A percentile compares a stretch with the other conserved stretches of the same genome.
Evolutionary conservation across 2,797 vertebrate genomes (phyloP).

Genomic region (Melanotaenia parkinsoni): DNA sequence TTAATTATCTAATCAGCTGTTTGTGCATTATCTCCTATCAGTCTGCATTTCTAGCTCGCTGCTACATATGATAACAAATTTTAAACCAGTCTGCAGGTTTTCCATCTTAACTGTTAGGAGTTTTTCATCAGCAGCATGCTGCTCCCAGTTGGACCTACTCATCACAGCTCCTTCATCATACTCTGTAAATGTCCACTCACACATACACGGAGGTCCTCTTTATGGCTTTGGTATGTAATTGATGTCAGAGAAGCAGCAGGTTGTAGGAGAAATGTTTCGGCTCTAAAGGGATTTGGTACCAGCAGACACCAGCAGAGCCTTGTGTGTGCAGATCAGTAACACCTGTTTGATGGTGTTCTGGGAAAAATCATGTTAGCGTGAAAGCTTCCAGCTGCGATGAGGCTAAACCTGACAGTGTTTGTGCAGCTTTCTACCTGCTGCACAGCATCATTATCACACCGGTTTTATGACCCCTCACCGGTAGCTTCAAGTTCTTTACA

Average conservation of each 20-base stretch:
- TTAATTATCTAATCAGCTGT: background rate
- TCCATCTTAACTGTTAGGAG: too few species aligned
- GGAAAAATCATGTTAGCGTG: background rate
- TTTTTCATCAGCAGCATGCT: too few species aligned
- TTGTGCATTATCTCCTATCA: background rate
- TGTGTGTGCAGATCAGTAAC: background rate
- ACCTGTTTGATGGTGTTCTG: background rate
- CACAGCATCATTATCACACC: background rate
- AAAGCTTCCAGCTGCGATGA: constrained; percentile 7
- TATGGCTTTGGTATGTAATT: background rate
- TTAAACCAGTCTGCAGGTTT: too few species aligned
- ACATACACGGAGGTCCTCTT: background rate
- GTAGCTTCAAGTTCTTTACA: too few species aligned
- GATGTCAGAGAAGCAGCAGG: background rate
- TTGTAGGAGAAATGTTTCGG: background rate
- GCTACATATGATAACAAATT: too few species aligned
- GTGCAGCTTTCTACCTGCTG: background rate
- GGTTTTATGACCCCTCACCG: too few species aligned
- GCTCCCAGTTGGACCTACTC: too few species aligned
- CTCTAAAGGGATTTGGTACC: too few species aligned
- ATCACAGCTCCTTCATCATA: too few species aligned
- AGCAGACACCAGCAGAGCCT: background rate
- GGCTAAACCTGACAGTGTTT: constrained; percentile 3
- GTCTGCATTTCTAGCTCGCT: background rate
- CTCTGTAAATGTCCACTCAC: too few species aligned